Percentiles rank a stretch among this genome's conserved stretches.
phyloP scores from a whole-genome alignment of 2,797 vertebrate species.

The Hoplostethus mediterraneus region DNA sequence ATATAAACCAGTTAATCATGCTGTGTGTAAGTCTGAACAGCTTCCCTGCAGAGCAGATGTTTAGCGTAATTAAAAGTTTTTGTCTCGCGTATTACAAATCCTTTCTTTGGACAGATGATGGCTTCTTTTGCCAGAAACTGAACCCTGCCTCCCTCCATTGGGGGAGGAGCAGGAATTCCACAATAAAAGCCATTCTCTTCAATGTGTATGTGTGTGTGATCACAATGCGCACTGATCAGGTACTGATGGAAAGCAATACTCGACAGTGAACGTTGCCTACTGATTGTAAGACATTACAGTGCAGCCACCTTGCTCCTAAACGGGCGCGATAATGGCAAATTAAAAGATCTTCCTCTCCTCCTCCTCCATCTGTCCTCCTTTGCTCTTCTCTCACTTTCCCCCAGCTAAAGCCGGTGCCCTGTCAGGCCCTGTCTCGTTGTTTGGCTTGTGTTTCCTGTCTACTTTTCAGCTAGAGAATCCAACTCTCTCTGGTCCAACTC shows the following conservation, averaged over 20 bases:
- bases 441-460: constrained; percentile 33
- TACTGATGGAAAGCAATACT: not conserved
- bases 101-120: constrained; percentile 60
- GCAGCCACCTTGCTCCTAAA: not conserved
- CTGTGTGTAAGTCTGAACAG: constrained; percentile 47
- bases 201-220: no score
- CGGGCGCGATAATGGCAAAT: constrained; percentile 25
- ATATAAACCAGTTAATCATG: constrained; percentile 64
- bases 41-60: constrained; percentile 72
- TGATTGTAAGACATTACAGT: not conserved
- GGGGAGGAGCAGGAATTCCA: constrained; percentile 42
- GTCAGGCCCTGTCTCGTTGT: constrained; percentile 44
- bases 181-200: constrained; percentile 14
- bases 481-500: constrained; percentile 41
- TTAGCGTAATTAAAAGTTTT: constrained; percentile 72
- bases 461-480: constrained; percentile 43
- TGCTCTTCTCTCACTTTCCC: constrained; percentile 39
- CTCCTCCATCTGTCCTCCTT: constrained; percentile 53
- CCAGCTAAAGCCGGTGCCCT: constrained; percentile 34
- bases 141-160: constrained; percentile 25
- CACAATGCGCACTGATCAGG: no score
- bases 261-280: not conserved
- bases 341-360: constrained; percentile 23
- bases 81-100: constrained; percentile 68
- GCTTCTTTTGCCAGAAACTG: constrained; percentile 53